phyloP scores from a whole-genome alignment of 2,888 invertebrate species.

The Sepioteuthis lessoniana region DNA sequence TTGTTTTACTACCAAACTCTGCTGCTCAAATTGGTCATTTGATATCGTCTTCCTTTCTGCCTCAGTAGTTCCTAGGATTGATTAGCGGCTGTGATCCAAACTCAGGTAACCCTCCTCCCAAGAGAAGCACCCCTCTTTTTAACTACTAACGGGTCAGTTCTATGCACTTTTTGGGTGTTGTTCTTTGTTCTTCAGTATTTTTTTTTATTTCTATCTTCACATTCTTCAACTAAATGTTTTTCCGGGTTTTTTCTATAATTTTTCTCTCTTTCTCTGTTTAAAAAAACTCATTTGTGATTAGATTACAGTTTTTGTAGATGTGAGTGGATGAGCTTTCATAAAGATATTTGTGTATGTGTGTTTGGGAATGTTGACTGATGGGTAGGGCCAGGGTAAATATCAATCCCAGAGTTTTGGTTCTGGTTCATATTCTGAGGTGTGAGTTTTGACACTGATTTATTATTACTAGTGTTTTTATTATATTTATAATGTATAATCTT shows the following conservation, averaged over 20 bases:
- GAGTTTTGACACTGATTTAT: not conserved
- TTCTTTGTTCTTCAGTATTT: not conserved
- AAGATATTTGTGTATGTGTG: not conserved
- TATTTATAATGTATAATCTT: not conserved
- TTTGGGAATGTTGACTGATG: not conserved
- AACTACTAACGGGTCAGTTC: not conserved
- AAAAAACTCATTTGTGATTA: not conserved
- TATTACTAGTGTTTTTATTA: not conserved
- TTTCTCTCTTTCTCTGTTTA: not conserved
- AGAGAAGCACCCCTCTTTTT: not conserved
- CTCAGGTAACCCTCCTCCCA: conserved; percentile 21
- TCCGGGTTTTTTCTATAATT: too few species aligned
- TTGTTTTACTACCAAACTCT: too few species aligned
- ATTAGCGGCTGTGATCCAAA: not conserved
- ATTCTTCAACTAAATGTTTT: not conserved
- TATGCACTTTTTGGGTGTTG: not conserved
- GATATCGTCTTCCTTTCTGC: not conserved
- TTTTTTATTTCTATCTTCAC: not conserved
- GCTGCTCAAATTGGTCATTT: not conserved
- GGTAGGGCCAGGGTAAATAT: not conserved
- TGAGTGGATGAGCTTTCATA: not conserved
- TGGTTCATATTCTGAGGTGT: not conserved
- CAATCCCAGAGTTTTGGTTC: not conserved
- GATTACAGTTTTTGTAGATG: not conserved
- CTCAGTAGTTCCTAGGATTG: not conserved